Base-by-base conservation (phyloP, 2,797 vertebrate species). In the Malurus leucopterus region DNA sequence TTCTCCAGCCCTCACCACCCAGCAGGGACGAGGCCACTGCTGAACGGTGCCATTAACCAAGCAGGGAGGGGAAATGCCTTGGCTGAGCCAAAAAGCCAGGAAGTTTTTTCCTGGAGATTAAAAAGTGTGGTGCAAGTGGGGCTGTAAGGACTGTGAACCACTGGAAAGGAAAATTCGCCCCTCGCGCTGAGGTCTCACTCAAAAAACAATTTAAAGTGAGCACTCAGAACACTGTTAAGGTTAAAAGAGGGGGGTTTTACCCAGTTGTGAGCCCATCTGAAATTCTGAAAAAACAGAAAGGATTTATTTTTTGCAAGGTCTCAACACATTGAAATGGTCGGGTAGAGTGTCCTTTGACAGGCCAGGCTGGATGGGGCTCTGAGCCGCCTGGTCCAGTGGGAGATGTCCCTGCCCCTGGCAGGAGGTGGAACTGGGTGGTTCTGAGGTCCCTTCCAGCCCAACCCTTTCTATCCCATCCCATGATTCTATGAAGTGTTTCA, bases 181-280 rank as follows among this genome's bases (percentile, higher is more conserved):
- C 30, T 24, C 32, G n/a, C 2, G 2, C 11, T 15, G 22, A 72
- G 44, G 47, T 75, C 15, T 63, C 23, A 7, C 27, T 51, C 19
- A 59, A 57, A 63, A 77, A n/a, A 32, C 4, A 11, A 15, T 44
- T 74, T 29, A 44, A 76, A 44, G 3, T 46, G 29, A 18, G 2
- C 21, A 34, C 23, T 26, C 29, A 22, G 17, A 86, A 30, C 13
- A 47, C 12, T 49, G 23, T 11, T 49, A 17, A 5, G 11, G 44
- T 47, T 47, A 40, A 43, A 59, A 74, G 23, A 21, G 8, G 1
- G 0, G 1, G 0, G 1, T 11, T 32, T 34, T 18, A 44, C 7
- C 13, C 30, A 47, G 4, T 75, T 70, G 64, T 82, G 72, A 72
- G 15, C 44, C 53, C 17, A 46, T 6, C 5, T 32, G 32, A 67